These are phyloP conservation scores for Lycaon pictus DNA, from an alignment of 2,113 vertebrate genomes.

Conservation along the genomic window DNA sequence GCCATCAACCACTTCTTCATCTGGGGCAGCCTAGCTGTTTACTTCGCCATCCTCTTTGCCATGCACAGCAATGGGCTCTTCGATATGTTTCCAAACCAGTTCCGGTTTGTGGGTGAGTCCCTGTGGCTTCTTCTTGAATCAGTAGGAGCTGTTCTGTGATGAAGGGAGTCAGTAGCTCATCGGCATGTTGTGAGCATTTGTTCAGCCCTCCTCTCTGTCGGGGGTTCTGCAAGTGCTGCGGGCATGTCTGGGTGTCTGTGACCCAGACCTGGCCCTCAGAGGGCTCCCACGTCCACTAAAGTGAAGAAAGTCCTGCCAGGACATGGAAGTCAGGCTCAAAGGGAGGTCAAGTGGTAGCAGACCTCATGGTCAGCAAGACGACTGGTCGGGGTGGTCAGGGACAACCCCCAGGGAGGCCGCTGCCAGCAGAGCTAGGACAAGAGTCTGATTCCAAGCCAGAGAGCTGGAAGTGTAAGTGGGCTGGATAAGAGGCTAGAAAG, in stretches of 20 bases:
- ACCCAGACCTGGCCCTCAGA: background rate
- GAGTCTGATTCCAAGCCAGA: background rate
- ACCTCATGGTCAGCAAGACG: background rate
- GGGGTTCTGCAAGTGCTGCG: background rate
- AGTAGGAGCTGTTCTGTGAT: background rate
- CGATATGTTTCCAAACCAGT: slow-evolving; percentile 95
- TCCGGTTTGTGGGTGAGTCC: slow-evolving; percentile 95
- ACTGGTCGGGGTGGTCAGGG: background rate
- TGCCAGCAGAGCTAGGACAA: background rate
- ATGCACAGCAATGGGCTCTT: slow-evolving; percentile 96
- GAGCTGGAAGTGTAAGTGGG: background rate
- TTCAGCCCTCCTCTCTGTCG: too few species aligned
- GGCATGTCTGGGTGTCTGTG: background rate
- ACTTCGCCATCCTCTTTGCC: slow-evolving; percentile 94
- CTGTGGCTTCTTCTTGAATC: background rate
- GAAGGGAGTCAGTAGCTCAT: too few species aligned
- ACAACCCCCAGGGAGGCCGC: background rate
- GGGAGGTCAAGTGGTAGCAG: background rate
- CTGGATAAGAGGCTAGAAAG: background rate
- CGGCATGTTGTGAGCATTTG: accelerated
- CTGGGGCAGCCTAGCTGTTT: slow-evolving; percentile 95
- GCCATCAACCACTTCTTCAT: slow-evolving; percentile 98
- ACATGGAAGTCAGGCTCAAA: background rate
- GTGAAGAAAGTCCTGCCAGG: background rate
- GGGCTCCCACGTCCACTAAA: accelerated